phyloP scores from a whole-genome alignment of 23 tunicate species.

The Ciona savignyi region DNA sequence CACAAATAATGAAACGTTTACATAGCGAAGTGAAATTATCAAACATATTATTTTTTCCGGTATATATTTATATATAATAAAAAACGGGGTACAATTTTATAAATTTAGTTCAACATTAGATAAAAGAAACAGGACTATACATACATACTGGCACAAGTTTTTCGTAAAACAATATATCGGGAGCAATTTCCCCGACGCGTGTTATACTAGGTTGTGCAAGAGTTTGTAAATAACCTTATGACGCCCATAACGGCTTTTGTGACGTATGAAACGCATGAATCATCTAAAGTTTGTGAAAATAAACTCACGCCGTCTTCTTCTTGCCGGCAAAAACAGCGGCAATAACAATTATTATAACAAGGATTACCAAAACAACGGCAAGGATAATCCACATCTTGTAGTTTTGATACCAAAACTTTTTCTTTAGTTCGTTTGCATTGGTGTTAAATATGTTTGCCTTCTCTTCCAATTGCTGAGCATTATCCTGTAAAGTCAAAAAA shows the following conservation, averaged over 20 bases:
- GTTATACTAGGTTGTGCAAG: too few species aligned
- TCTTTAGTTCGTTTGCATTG: not conserved
- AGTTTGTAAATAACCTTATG: not conserved
- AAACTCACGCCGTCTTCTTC: not conserved
- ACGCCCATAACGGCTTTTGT: not conserved
- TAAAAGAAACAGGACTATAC: too few species aligned
- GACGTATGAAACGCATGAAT: not conserved
- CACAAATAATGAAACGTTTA: too few species aligned
- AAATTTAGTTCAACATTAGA: too few species aligned
- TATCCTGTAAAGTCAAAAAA: not conserved
- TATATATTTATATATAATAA: too few species aligned
- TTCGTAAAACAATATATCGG: too few species aligned
- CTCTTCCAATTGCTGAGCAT: not conserved
- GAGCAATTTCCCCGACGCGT: too few species aligned
- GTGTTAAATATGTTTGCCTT: not conserved
- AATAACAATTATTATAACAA: not conserved
- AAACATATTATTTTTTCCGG: too few species aligned
- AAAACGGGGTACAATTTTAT: too few species aligned
- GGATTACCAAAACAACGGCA: not conserved
- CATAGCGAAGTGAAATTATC: too few species aligned
- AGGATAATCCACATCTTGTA: not conserved
- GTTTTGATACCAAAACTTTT: not conserved
- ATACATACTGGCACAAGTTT: too few species aligned
- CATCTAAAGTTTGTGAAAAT: not conserved
- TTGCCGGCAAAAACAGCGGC: not conserved